Evolutionary conservation across 1,140 invertebrate genomes (phyloP), one percentile per base, ranked within the genome.

Genomic region (Lethocerus indicus): DNA sequence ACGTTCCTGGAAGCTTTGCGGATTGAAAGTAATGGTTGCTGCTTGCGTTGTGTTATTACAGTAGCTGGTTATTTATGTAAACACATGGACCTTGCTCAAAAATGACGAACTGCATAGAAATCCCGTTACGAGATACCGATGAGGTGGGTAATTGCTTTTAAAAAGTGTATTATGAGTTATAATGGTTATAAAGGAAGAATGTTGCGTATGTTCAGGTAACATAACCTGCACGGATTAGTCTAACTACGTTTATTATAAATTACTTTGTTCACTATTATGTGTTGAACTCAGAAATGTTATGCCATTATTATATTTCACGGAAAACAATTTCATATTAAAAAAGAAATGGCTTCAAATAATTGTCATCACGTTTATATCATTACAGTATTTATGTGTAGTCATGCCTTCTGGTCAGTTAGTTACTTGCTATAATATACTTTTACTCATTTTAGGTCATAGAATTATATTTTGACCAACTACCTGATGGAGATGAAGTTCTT

Each of bases 401-500:
- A 20, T 42, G 4, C 24, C 13, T 2, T 23, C 3, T 16, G 4
- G 4, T 43, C 26, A 20, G 6, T 20, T 6, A 20, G 5, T 9
- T 23, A 24, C 13, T 23, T 24, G 9, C 18, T 16, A n/a, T 7
- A 21, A 6, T 24, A 36, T 47, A 29, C 24, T 51, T 37, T 56
- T 56, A 54, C 55, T 58, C 59, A 48, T 56, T 57, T 47, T 66
- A 93, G 88, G 92, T 97, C 40, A 97, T 98, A 59, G 94, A 98
- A 64, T 70, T 98, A 44, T 80, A 87, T 67, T 74, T 90, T 21
- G 83, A 91, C 59, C 84, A 95, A 62, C 71, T 98, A 55, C 94
- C 94, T 2, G 89, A 95, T 53, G 87, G 87, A 54, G 83, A 90
- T 63, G 94, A 98, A 75, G 87, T 97, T 16, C 72, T 98, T 14